Base-by-base conservation (phyloP, 2,113 vertebrate species). In the Festucalex cinctus region DNA sequence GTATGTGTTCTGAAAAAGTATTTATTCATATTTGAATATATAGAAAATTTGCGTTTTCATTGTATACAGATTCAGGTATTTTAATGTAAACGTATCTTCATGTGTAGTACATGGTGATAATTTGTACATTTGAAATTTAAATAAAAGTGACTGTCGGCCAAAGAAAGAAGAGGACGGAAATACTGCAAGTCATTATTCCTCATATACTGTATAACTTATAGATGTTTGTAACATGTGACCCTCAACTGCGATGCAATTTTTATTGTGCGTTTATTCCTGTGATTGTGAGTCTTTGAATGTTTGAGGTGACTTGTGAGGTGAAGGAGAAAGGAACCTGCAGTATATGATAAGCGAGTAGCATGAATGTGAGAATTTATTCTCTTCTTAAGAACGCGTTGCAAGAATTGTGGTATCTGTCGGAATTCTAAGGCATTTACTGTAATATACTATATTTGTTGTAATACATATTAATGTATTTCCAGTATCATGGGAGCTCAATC, bases 101-200 rank as follows among this genome's bases (percentile, higher is more conserved):
- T 75, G 75, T 72, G 80, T 85, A 79, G 83, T 85, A 82, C 76
- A 63, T 65, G 9, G 74, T 84, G 80, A 88, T 82, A 75, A 68
- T 81, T 84, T 86, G 68, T 85, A 85, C 72, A 80, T 46, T 32
- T 63, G 28, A 70, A 41, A 41, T 70, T 57, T 76, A 75, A 83
- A 86, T 81, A 87, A 70, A 85, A 73, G 83, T 88, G 85, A 89
- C 76, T 83, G 88, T 88, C 80, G 85, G 88, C 90, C 91, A 92
- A 92, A 92, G 91, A 92, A 87, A 83, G 44, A 88, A 76, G 71
- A 26, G 17, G 49, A 26, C 65, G 69, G 79, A 79, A 83, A 80
- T 75, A 64, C 71, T 87, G 78, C 80, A 61, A 81, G 85, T 77
- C 74, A 78, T 82, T 7, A 56, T 83, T 71, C 79, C 81, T 85